These are phyloP conservation scores for Micronycteris hirsuta DNA, from an alignment of 2,113 vertebrate genomes.

Conservation along the genomic window DNA sequence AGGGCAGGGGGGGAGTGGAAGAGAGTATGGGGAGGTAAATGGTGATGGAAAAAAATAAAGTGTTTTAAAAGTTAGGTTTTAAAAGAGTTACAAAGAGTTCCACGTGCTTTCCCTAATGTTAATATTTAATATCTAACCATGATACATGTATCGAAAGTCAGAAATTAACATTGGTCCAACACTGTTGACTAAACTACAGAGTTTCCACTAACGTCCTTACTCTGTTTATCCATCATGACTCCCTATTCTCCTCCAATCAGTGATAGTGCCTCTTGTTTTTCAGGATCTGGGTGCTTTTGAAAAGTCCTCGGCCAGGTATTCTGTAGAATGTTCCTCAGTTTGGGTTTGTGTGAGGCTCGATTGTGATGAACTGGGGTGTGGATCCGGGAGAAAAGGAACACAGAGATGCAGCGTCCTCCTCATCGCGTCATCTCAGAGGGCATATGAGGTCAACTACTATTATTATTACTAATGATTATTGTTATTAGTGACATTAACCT, in stretches of 20 bases:
- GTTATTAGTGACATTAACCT: not conserved
- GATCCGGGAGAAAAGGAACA: not conserved
- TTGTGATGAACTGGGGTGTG: not conserved
- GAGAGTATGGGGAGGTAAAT: no score
- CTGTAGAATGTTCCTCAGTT: not conserved
- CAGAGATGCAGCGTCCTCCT: not conserved
- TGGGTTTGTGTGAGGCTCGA: not conserved
- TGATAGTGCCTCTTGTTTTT: not conserved
- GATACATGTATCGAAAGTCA: not conserved
- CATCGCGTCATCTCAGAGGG: rapidly evolving
- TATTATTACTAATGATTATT: not conserved
- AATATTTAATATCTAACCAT: not conserved
- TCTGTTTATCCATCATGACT: not conserved
- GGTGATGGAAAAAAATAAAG: no score
- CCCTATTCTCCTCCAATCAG: not conserved
- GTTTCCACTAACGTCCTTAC: not conserved
- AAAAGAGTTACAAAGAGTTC: not conserved
- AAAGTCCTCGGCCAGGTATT: not conserved
- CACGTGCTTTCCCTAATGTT: not conserved
- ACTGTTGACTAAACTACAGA: not conserved
- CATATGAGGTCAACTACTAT: not conserved
- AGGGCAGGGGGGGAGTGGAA: no score
- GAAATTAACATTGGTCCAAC: not conserved
- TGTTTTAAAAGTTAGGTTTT: not conserved
- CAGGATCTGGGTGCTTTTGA: not conserved